Percentiles rank a stretch among this genome's conserved stretches.
Evolutionary conservation across 2,888 invertebrate species (phyloP).

Genomic region (Ormyrus rosae): DNA sequence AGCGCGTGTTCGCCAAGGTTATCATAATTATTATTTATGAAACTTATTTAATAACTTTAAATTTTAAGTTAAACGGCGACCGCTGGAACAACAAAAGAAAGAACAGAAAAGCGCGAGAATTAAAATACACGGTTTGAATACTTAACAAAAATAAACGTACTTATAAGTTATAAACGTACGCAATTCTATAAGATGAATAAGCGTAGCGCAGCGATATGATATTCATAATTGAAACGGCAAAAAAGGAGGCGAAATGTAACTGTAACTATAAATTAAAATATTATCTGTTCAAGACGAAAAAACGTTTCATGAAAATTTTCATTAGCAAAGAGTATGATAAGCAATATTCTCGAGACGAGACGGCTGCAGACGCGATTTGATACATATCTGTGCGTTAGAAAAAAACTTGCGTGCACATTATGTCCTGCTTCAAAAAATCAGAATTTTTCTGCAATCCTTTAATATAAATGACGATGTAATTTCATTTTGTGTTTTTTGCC

Average conservation of each 20-base stretch:
- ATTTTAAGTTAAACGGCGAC: no score
- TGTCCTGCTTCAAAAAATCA: neutral
- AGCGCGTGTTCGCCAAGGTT: no score
- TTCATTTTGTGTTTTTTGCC: neutral
- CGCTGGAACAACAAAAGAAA: no score
- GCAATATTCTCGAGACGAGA: conserved; percentile 2
- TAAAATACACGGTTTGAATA: no score
- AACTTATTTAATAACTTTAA: no score
- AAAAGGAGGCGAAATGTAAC: neutral
- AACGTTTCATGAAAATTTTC: conserved; percentile 1
- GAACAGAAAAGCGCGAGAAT: no score
- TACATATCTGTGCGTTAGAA: neutral
- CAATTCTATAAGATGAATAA: no score
- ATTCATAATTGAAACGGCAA: conserved; percentile 2
- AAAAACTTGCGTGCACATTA: neutral
- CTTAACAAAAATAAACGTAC: no score
- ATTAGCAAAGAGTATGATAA: conserved; percentile 15
- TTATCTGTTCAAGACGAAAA: conserved; percentile 32
- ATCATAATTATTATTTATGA: no score
- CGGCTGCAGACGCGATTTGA: no score
- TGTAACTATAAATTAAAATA: conserved; percentile 26
- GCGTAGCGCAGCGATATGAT: neutral
- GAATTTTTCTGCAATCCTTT: neutral
- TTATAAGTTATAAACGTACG: no score
- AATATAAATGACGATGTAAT: neutral